phyloP scores from a whole-genome alignment of 2,888 invertebrate species.

The Teinopalpus imperialis region DNA sequence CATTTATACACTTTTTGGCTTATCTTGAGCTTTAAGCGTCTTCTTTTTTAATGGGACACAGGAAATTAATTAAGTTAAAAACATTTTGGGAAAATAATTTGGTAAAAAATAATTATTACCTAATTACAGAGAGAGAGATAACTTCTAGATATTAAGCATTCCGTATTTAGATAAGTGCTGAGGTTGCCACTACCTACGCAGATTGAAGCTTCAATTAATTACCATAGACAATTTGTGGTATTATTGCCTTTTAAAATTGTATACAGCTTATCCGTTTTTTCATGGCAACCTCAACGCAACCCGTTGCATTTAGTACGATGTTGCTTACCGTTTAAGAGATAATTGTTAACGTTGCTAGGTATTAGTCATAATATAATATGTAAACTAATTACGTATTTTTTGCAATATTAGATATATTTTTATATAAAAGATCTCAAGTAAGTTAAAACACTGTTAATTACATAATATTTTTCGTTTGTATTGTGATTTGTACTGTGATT shows the following conservation, averaged over 20 bases:
- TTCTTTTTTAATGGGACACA: too few relatives aligned
- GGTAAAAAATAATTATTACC: constrained; percentile 51
- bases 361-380: constrained; percentile 61
- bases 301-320: constrained; percentile 60
- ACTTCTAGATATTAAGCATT: constrained; percentile 65
- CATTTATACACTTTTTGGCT: too few relatives aligned
- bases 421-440: constrained; percentile 68
- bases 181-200: constrained; percentile 53
- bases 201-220: constrained; percentile 31
- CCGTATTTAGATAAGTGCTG: constrained; percentile 48
- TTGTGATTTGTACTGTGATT: constrained; percentile 73
- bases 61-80: too few relatives aligned
- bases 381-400: constrained; percentile 60
- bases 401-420: constrained; percentile 68
- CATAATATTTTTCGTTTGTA: constrained; percentile 42
- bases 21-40: constrained; percentile 1
- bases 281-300: constrained; percentile 54
- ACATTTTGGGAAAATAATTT: constrained; percentile 41
- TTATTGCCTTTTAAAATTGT: constrained; percentile 34
- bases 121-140: constrained; percentile 72
- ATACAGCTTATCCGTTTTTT: constrained; percentile 29
- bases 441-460: constrained; percentile 45
- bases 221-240: constrained; percentile 37
- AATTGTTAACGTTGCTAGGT: constrained; percentile 74
- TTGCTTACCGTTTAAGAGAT: constrained; percentile 69